phyloP scores from a whole-genome alignment of 2,888 invertebrate genomes.

The Ptilodon capucinus region DNA sequence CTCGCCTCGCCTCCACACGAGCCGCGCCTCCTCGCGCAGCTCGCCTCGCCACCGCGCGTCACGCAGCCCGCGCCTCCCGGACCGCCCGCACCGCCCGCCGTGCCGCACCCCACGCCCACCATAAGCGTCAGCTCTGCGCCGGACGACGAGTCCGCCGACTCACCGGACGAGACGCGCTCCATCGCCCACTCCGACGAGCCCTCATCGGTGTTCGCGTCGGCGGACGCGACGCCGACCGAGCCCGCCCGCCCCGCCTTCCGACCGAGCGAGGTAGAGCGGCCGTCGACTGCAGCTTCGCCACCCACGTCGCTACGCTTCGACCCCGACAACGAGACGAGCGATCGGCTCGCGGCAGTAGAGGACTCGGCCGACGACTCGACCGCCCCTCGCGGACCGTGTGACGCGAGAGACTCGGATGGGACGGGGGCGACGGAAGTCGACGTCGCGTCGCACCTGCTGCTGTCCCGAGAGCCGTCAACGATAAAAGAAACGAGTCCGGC shows the following conservation, averaged over 20 bases:
- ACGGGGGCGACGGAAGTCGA: slow-evolving; percentile 46
- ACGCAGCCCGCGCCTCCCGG: slow-evolving; percentile 48
- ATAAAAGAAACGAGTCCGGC: slow-evolving; percentile 53
- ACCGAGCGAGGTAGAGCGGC: slow-evolving; percentile 31
- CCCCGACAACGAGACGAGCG: slow-evolving; percentile 35
- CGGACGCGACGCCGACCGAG: slow-evolving; percentile 70
- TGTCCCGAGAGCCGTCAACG: slow-evolving; percentile 54
- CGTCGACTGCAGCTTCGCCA: slow-evolving; percentile 13
- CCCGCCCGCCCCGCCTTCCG: slow-evolving; percentile 36
- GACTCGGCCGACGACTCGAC: slow-evolving; percentile 43
- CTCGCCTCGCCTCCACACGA: slow-evolving; percentile 70
- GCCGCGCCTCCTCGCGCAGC: slow-evolving; percentile 78
- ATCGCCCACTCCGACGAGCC: slow-evolving; percentile 70
- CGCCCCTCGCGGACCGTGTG: slow-evolving; percentile 37
- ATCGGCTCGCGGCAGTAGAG: slow-evolving; percentile 26
- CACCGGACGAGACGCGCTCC: slow-evolving; percentile 65
- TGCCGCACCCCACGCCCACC: slow-evolving; percentile 67
- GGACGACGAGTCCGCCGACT: slow-evolving; percentile 78
- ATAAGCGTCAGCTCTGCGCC: slow-evolving; percentile 89
- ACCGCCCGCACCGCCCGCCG: slow-evolving; percentile 50
- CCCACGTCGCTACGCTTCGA: slow-evolving; percentile 34
- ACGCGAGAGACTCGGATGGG: slow-evolving; percentile 43
- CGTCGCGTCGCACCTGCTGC: slow-evolving; percentile 37
- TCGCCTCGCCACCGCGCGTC: slow-evolving; percentile 64
- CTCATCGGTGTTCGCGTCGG: slow-evolving; percentile 73